Evolutionary conservation across 2,888 invertebrate species (phyloP).

Genomic region (Temnothorax rugatulus): DNA sequence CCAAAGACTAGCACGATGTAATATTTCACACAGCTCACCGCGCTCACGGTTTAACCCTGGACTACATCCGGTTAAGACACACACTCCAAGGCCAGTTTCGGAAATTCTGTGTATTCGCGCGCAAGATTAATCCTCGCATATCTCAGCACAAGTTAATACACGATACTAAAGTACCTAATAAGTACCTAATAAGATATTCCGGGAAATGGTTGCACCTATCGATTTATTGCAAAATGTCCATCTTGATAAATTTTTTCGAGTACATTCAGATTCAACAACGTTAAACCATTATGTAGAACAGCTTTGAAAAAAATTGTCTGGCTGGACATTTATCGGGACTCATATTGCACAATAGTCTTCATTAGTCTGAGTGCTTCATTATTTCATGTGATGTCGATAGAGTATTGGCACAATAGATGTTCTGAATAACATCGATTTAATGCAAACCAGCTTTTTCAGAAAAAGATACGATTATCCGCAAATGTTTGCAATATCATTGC

Average conservation of each 20-base stretch:
- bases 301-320: background rate
- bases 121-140: constrained; percentile 17
- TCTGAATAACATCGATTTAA: constrained; percentile 29
- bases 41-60: constrained; percentile 30
- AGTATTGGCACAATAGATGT: constrained; percentile 8
- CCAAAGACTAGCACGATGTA: constrained; percentile 29
- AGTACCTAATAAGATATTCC: background rate
- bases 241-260: background rate
- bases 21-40: constrained; percentile 29
- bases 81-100: background rate
- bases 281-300: background rate
- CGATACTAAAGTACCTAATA: background rate
- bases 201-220: background rate
- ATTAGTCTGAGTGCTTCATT: constrained; percentile 24
- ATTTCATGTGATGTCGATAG: constrained; percentile 32
- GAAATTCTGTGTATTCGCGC: constrained; percentile 2
- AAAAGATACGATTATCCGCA: background rate
- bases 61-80: constrained; percentile 31
- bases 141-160: constrained; percentile 1
- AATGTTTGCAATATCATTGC: constrained; percentile 15
- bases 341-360: constrained; percentile 12
- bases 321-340: background rate
- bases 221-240: background rate
- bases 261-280: background rate
- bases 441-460: background rate